Percentiles rank a stretch among this genome's conserved stretches.
Evolutionary conservation across 2,888 invertebrate genomes (phyloP).

Genomic region (Ceratothoa steindachneri): DNA sequence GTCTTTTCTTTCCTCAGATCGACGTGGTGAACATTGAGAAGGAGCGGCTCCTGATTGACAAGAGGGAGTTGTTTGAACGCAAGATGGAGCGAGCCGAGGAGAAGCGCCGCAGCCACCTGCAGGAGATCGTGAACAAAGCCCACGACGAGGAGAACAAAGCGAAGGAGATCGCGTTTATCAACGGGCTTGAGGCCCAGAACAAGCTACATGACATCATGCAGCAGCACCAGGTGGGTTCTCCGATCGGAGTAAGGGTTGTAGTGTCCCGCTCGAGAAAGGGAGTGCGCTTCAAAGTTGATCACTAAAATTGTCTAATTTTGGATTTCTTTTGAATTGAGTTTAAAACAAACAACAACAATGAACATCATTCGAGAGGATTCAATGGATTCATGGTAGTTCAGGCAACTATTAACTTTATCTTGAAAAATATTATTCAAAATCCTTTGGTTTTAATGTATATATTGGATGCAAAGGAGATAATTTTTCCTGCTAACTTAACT

Average conservation of each 20-base stretch:
- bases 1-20: conserved; percentile 53
- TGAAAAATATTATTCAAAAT: no score
- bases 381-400: no score
- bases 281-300: no score
- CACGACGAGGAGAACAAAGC: conserved; percentile 96
- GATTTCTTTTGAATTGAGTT: no score
- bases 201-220: conserved; percentile 85
- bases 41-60: conserved; percentile 75
- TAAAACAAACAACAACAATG: no score
- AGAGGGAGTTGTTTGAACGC: conserved; percentile 54
- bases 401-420: no score
- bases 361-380: no score
- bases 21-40: conserved; percentile 69
- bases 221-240: conserved; percentile 68
- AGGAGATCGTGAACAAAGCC: conserved; percentile 79
- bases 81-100: conserved; percentile 72
- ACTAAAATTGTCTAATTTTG: no score
- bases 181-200: conserved; percentile 90
- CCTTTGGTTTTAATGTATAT: no score
- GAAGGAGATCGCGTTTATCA: conserved; percentile 95
- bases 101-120: conserved; percentile 74
- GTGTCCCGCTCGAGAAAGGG: neutral
- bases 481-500: no score
- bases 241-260: no score
- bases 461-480: no score